phyloP scores from a whole-genome alignment of 2,113 vertebrate species.

The Gila orcuttii region DNA sequence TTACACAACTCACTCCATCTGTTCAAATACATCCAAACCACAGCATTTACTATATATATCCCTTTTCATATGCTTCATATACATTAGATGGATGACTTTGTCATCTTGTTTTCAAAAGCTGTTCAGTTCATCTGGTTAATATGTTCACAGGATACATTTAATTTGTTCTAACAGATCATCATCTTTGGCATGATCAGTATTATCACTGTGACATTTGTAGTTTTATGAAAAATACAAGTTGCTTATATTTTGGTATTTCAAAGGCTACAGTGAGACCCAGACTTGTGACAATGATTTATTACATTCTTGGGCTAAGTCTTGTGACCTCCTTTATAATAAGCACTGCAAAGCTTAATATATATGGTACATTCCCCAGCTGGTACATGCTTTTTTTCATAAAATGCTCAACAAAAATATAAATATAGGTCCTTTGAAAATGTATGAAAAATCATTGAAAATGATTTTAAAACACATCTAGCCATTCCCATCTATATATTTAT shows the following conservation, averaged over 20 bases:
- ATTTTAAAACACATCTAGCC: background rate
- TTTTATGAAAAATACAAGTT: background rate
- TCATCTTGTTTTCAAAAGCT: background rate
- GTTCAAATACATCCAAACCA: conserved; percentile 13
- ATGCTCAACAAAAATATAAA: conserved; percentile 8
- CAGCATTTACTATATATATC: background rate
- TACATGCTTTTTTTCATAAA: conserved; percentile 8
- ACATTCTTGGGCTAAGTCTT: conserved; percentile 18
- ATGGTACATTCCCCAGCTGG: background rate
- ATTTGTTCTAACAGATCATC: background rate
- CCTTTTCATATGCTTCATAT: background rate
- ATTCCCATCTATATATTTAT: conserved; percentile 1
- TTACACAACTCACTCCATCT: background rate
- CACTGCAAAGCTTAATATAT: background rate
- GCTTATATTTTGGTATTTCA: conserved; percentile 19
- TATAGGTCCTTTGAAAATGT: conserved; percentile 14
- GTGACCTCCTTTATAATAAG: background rate
- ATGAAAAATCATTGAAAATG: too few species aligned
- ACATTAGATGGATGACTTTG: background rate
- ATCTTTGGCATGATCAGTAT: background rate
- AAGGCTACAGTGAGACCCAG: background rate
- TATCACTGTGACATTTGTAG: background rate
- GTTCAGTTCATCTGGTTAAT: background rate
- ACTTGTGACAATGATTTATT: background rate
- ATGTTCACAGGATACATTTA: background rate